Conservation (phyloP, 2,888 invertebrate genomes). For the Augiades crinisus region DNA sequence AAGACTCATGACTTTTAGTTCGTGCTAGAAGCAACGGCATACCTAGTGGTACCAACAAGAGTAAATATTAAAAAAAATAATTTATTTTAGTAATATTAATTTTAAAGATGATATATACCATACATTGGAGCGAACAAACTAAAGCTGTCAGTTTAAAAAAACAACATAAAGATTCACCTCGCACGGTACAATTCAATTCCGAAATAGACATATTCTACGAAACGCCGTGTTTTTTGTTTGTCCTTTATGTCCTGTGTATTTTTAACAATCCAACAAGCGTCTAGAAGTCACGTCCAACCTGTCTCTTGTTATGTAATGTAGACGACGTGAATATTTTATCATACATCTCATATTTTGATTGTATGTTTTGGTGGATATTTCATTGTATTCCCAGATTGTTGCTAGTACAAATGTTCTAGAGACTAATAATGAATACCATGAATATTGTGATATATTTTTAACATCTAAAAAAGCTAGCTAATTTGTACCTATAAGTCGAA, state of each 20-base stretch:
- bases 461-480: too few species aligned
- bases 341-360: constrained; percentile 19
- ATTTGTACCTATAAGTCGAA: too few species aligned
- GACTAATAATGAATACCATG: too few species aligned
- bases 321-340: constrained; percentile 22
- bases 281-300: constrained; percentile 20
- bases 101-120: too few species aligned
- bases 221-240: constrained; percentile 6
- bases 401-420: neutral
- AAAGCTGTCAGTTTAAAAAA: neutral
- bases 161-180: neutral
- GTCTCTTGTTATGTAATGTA: constrained; percentile 20
- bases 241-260: constrained; percentile 19
- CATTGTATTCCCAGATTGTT: neutral
- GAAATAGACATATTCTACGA: constrained; percentile 9
- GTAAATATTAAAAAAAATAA: too few species aligned
- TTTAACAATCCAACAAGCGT: constrained; percentile 23
- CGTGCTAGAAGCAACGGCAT: too few species aligned
- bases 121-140: too few species aligned
- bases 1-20: too few species aligned
- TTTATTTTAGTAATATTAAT: too few species aligned
- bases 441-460: too few species aligned
- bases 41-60: too few species aligned
- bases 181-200: neutral
- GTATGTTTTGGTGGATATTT: neutral